Percentiles rank a stretch among this genome's conserved stretches.
Evolutionary conservation across 2,113 vertebrate genomes (phyloP).

Genomic region (Leiothrix lutea): DNA sequence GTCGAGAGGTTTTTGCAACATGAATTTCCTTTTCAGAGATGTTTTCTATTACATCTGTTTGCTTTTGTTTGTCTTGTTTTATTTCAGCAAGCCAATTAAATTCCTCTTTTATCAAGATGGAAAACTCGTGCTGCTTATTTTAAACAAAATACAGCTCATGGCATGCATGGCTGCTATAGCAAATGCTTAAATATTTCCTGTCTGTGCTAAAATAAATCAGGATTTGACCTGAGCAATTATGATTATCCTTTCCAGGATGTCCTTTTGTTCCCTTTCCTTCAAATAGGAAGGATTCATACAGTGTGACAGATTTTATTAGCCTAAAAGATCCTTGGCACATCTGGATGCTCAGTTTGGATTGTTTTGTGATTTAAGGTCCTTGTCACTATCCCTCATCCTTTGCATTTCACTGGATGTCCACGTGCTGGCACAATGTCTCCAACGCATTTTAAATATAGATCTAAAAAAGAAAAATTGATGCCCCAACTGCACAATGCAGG

Average conservation of each 20-base stretch:
- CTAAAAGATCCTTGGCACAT: background rate
- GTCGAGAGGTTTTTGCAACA: conserved; percentile 43
- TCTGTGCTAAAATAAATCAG: background rate
- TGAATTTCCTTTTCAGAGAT: conserved; percentile 49
- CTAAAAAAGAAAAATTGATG: background rate
- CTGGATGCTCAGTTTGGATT: background rate
- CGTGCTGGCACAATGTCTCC: background rate
- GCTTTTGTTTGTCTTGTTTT: background rate
- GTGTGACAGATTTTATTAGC: background rate
- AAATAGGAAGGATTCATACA: background rate
- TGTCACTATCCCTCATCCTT: background rate
- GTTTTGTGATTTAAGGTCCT: background rate
- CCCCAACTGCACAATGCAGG: background rate
- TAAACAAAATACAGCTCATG: background rate
- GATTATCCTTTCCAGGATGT: background rate
- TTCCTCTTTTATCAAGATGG: conserved; percentile 45
- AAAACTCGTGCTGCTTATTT: conserved; percentile 37
- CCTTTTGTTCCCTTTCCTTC: background rate
- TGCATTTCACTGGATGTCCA: background rate
- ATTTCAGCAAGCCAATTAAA: conserved; percentile 50
- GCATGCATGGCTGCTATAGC: background rate
- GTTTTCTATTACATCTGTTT: conserved; percentile 64
- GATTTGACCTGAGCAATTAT: background rate
- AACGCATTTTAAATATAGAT: background rate
- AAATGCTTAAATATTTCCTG: conserved; percentile 13